phyloP scores from a whole-genome alignment of 2,888 invertebrate species.

The Argynnis bischoffii region DNA sequence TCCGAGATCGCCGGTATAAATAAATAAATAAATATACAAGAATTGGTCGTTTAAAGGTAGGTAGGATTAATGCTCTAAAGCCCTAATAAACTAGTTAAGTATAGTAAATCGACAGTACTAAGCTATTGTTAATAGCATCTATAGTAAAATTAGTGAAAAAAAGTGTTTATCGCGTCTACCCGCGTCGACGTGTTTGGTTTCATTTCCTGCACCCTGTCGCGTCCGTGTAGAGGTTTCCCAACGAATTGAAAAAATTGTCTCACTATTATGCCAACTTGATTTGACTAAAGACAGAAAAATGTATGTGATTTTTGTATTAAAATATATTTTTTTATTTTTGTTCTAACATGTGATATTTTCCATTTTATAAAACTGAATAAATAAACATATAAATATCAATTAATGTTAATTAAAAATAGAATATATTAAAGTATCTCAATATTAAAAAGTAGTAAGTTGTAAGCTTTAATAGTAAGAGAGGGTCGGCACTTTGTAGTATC shows the following conservation, averaged over 20 bases:
- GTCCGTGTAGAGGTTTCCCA: conserved; percentile 59
- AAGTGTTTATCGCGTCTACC: neutral
- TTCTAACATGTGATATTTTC: too few species aligned
- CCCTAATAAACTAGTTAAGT: too few species aligned
- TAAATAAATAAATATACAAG: too few species aligned
- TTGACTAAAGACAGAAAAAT: conserved; percentile 58
- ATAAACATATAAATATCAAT: neutral
- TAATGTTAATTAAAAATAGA: neutral
- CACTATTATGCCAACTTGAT: conserved; percentile 79
- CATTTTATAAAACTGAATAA: too few species aligned
- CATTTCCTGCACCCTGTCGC: conserved; percentile 75
- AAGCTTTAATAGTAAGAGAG: too few species aligned
- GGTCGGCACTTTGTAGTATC: too few species aligned
- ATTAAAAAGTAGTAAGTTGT: too few species aligned
- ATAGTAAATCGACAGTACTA: too few species aligned
- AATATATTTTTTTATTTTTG: neutral
- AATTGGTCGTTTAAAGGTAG: too few species aligned
- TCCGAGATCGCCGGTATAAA: too few species aligned
- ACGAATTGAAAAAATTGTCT: conserved; percentile 71
- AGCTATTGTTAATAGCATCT: too few species aligned
- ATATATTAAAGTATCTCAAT: neutral
- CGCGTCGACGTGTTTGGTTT: conserved; percentile 49
- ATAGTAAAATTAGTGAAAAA: conserved; percentile 6
- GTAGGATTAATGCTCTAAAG: too few species aligned
- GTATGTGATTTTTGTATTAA: neutral